Conservation (phyloP, 2,888 invertebrate species). For the Pardosa pseudoannulata region DNA sequence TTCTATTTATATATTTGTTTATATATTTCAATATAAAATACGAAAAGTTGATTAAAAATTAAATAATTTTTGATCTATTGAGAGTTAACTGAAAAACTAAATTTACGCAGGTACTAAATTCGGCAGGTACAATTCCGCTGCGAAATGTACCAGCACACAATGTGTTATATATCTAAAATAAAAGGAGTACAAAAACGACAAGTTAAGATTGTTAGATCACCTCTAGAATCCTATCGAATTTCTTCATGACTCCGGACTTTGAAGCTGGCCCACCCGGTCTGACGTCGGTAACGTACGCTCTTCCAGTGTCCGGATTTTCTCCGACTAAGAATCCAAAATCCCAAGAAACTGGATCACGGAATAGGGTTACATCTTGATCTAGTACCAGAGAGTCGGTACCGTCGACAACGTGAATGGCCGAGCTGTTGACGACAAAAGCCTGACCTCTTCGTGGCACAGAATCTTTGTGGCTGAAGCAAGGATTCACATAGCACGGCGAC, state of each 20-base stretch:
- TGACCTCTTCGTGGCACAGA: neutral
- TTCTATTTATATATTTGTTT: too few relatives aligned
- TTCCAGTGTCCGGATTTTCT: neutral
- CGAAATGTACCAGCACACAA: too few relatives aligned
- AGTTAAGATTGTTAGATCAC: too few relatives aligned
- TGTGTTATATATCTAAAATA: too few relatives aligned
- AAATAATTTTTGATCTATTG: too few relatives aligned
- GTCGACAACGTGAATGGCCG: neutral
- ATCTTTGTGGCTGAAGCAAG: neutral
- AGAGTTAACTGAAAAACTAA: too few relatives aligned
- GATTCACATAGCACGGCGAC: neutral
- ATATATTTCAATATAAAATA: too few relatives aligned
- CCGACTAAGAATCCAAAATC: conserved; percentile 43
- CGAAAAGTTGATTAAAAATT: too few relatives aligned
- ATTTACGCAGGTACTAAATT: too few relatives aligned
- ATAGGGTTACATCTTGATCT: conserved; percentile 26
- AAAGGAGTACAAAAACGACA: too few relatives aligned
- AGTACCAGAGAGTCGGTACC: neutral
- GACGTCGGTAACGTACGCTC: conserved; percentile 24
- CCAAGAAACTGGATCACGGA: neutral
- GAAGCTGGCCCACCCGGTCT: conserved; percentile 29
- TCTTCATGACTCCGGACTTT: conserved; percentile 25
- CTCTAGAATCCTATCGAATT: conserved; percentile 43
- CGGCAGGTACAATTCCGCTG: too few relatives aligned
- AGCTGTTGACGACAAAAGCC: neutral